Evolutionary conservation across 2,113 vertebrate genomes (phyloP).

Genomic region (Herpetotheres cachinnans): DNA sequence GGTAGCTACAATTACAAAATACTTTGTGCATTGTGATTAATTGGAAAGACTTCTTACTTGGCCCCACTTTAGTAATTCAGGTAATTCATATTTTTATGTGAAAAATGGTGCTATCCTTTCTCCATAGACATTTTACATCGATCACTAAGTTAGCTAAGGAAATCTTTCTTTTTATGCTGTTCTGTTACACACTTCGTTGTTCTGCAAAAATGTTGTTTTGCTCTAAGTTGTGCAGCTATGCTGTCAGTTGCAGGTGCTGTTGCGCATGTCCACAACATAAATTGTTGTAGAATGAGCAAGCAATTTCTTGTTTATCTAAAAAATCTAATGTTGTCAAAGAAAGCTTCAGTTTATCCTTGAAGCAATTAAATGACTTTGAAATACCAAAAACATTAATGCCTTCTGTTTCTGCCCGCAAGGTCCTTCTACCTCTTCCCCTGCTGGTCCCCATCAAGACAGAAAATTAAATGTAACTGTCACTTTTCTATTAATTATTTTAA

Average conservation of each 20-base stretch:
- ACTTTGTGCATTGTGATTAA: background rate
- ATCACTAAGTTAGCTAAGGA: background rate
- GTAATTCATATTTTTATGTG: background rate
- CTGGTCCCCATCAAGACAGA: background rate
- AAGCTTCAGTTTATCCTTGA: background rate
- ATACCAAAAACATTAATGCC: background rate
- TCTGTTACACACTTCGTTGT: background rate
- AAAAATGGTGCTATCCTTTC: background rate
- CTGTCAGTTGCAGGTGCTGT: background rate
- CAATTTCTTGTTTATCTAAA: background rate
- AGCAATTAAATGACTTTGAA: background rate
- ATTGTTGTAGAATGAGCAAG: background rate
- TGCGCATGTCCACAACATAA: background rate
- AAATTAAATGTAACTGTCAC: background rate
- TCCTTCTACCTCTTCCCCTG: background rate
- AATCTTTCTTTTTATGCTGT: background rate
- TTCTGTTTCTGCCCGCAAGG: background rate
- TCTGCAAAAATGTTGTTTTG: background rate
- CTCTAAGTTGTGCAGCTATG: fast-evolving
- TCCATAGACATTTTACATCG: background rate
- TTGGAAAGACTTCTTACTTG: background rate
- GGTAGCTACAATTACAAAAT: background rate
- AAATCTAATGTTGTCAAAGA: background rate
- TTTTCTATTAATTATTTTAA: background rate
- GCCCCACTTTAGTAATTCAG: background rate